phyloP scores from a whole-genome alignment of 1,140 invertebrate genomes.

The Dreissena rostriformis region DNA sequence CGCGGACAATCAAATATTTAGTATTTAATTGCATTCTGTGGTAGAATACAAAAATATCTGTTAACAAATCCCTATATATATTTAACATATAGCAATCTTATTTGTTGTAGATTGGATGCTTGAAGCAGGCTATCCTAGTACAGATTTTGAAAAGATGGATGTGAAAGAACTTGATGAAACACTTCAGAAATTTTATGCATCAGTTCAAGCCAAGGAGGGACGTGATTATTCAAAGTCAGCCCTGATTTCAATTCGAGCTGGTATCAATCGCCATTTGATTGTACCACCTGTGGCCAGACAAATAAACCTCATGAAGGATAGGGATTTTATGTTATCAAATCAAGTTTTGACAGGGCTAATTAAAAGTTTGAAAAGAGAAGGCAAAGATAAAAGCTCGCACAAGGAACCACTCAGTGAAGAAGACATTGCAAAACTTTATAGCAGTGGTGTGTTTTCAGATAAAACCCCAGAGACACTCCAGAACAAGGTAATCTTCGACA shows the following conservation, averaged over 20 bases:
- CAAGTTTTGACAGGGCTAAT: constrained; percentile 12
- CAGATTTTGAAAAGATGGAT: constrained; percentile 26
- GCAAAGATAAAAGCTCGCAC: constrained; percentile 18
- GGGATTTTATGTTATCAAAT: constrained; percentile 12
- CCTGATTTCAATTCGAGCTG: constrained; percentile 8
- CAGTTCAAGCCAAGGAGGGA: not conserved
- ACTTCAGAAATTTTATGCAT: constrained; percentile 4
- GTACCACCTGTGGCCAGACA: constrained; percentile 4
- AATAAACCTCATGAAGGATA: constrained; percentile 6
- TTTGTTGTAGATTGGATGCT: constrained; percentile 7
- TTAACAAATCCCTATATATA: too few species aligned
- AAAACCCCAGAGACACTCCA: constrained; percentile 7
- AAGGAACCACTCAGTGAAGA: constrained; percentile 25
- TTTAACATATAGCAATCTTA: too few species aligned
- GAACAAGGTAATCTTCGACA: constrained; percentile 26
- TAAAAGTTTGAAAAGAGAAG: constrained; percentile 26
- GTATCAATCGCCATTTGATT: not conserved
- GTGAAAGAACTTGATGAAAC: constrained; percentile 17
- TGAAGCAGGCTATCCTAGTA: not conserved
- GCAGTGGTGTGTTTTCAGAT: constrained; percentile 29
- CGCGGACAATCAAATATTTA: too few species aligned
- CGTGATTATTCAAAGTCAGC: constrained; percentile 10
- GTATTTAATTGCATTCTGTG: too few species aligned
- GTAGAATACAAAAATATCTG: too few species aligned
- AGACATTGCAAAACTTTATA: constrained; percentile 24